phyloP scores from a whole-genome alignment of 2,888 invertebrate genomes.

The Epinotia ramella region DNA sequence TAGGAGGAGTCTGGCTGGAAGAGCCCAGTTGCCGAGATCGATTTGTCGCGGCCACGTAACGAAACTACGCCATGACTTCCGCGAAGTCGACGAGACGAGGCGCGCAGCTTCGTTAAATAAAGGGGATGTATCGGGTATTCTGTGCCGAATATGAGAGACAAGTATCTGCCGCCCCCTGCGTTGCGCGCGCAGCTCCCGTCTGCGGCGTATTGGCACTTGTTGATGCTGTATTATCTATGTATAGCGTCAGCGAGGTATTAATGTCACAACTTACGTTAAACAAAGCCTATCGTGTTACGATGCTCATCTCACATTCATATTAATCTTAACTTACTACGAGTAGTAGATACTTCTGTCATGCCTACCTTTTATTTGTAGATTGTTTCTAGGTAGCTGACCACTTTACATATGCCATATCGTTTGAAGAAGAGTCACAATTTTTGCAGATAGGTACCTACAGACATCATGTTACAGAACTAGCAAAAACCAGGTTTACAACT shows the following conservation, averaged over 20 bases:
- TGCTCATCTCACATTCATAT: neutral
- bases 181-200: constrained; percentile 62
- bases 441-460: neutral
- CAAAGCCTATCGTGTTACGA: constrained; percentile 2
- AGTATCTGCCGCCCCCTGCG: constrained; percentile 45
- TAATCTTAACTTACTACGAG: neutral
- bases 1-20: constrained; percentile 27
- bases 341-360: neutral
- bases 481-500: too few species aligned
- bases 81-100: constrained; percentile 28
- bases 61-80: constrained; percentile 27
- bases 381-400: neutral
- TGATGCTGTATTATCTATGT: constrained; percentile 51
- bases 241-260: constrained; percentile 4
- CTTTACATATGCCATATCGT: neutral
- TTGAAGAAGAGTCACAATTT: neutral
- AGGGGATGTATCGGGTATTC: constrained; percentile 9
- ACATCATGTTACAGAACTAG: too few species aligned
- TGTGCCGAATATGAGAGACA: constrained; percentile 45
- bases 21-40: constrained; percentile 24
- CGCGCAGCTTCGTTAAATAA: constrained; percentile 34
- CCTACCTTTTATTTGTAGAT: neutral
- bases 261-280: constrained; percentile 10
- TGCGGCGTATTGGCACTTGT: constrained; percentile 58
- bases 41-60: constrained; percentile 41